These are phyloP conservation scores for Thereva unica DNA, from an alignment of 2,888 invertebrate genomes.

Conservation along the genomic window DNA sequence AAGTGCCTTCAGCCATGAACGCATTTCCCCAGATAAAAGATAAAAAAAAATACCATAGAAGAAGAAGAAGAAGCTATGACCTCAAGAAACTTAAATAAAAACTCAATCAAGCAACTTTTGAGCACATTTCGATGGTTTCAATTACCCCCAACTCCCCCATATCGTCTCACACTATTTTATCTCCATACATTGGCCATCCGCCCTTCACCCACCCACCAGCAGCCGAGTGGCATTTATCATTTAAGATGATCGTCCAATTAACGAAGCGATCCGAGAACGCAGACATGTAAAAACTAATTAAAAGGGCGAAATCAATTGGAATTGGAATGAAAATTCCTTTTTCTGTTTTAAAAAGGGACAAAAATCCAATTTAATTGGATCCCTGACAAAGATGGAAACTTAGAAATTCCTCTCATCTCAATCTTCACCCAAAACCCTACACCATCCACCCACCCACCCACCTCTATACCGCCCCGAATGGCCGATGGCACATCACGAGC, in stretches of 20 bases:
- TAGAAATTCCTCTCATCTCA: slow-evolving; percentile 29
- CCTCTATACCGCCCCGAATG: neutral
- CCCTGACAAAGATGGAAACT: slow-evolving; percentile 33
- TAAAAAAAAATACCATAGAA: too few species aligned
- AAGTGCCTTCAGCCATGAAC: too few species aligned
- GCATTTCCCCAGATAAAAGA: too few species aligned
- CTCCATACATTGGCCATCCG: neutral
- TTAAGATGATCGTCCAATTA: slow-evolving; percentile 19
- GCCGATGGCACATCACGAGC: too few species aligned
- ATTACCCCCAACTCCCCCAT: too few species aligned
- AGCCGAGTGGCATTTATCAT: slow-evolving; percentile 11
- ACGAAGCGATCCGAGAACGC: slow-evolving; percentile 4
- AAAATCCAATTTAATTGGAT: slow-evolving; percentile 36
- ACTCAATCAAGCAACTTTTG: slow-evolving; percentile 7
- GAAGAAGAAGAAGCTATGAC: too few species aligned
- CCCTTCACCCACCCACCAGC: neutral
- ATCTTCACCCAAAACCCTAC: too few species aligned
- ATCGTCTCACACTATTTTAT: too few species aligned
- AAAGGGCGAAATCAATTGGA: slow-evolving; percentile 32
- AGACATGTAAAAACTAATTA: slow-evolving; percentile 34
- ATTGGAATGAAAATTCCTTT: slow-evolving; percentile 19
- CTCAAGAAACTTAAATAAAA: slow-evolving; percentile 1
- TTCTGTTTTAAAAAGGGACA: slow-evolving; percentile 19
- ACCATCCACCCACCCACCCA: too few species aligned
- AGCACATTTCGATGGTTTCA: neutral